Base-by-base conservation (phyloP, 2,797 vertebrate species). In the Morus bassanus region DNA sequence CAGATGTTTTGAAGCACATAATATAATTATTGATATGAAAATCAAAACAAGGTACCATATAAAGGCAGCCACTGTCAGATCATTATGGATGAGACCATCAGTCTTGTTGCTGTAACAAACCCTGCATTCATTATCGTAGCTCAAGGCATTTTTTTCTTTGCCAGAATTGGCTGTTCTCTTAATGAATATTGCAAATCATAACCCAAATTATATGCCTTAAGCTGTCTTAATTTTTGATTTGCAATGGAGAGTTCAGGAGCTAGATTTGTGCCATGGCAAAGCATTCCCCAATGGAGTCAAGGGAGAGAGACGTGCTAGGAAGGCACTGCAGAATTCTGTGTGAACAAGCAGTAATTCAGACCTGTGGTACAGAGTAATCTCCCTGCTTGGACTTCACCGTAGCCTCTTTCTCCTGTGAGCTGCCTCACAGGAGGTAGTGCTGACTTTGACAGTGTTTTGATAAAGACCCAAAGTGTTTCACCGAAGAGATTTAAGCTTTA, bases 1-100 rank as follows among this genome's bases (percentile, higher is more conserved):
- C 82, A 90, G 86, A 82, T 80, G 48, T 96, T 95, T 95, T 87
- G 70, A 95, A 74, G n/a, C 43, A 56, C 60, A 87, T 93, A 96
- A 92, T 94, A 73, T 84, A 91, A 96, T 96, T 95, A 96, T 92
- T 96, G 91, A 93, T 95, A 94, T 54, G 91, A 95, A 95, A 94
- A 90, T 94, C 74, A 90, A 97, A 97, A 96, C 91, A 95, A 93
- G 83, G 89, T 90, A 50, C 67, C 37, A 19, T 94, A 96, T 94
- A 95, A 96, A 95, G 74, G 91, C 67, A 93, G 80, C 67, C 86
- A 93, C 89, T 96, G 93, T 96, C 65, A 60, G 86, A 69, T 85
- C 63, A 48, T 94, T 94, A 82, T 73, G 67, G 95, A 88, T 79
- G 83, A 94, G 74, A 88, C 73, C 46, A 94, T 95, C 74, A 88